Evolutionary conservation across 2,797 vertebrate species (phyloP), one percentile per base, ranked within the genome.

Genomic region (Galagoides demidoff): DNA sequence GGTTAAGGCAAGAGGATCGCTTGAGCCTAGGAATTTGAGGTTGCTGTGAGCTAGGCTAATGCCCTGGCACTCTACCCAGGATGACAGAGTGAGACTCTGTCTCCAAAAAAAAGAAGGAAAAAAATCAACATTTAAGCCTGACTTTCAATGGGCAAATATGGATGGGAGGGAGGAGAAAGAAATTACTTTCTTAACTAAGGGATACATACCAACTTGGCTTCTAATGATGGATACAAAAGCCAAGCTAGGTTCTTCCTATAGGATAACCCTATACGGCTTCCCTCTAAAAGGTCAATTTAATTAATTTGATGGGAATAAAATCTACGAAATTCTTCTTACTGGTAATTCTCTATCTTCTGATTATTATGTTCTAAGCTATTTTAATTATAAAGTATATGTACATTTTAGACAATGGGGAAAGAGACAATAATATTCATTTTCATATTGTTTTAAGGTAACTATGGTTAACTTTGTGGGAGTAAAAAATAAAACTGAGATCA

Each of bases 121-220:
- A 45, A 45, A 45, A 52, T 76, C 45, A 31, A 45, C 37, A 23
- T 91, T 89, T 49, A 78, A 78, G 63, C 27, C 61, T 77, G 68
- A 73, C 9, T 19, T 34, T 66, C 12, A 39, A 14, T 19, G 27
- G 79, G 66, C 3, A 81, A 59, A 71, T 23, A 49, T 19, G 25
- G 8, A 20, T 16, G 7, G 6, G 5, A 19, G 31, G 10, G 20
- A n/a, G 10, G 25, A n/a, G 3, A 37, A 59, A 71, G 25, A 76
- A 87, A 77, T 63, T 66, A 79, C 70, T 85, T 79, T 85, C 57
- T 77, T 81, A 81, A 77, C 61, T 83, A 86, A 49, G 34, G 37
- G 34, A 31, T 3, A 59, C 43, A 43, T 70, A 79, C 34, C 59
- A 37, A 66, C 57, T 8, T 68, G 39, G 20, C 70, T 2, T 43